Evolutionary conservation across 2,113 vertebrate species (phyloP).

Genomic region (Aegithalos caudatus): DNA sequence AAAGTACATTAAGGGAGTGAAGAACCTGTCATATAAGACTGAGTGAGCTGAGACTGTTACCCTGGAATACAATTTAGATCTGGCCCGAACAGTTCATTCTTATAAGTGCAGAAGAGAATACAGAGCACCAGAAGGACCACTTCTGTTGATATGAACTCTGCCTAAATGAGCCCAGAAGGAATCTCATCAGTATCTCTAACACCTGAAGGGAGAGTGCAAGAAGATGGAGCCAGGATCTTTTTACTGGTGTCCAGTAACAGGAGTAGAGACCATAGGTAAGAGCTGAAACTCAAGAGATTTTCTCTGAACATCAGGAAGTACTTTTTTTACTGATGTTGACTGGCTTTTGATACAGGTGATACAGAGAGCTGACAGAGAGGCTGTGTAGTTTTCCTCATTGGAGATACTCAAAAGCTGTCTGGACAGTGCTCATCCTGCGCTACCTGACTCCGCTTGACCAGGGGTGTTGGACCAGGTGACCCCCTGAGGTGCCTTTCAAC

Average conservation of each 20-base stretch:
- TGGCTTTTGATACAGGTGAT: not conserved
- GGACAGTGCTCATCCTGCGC: rapidly evolving
- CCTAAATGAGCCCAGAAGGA: not conserved
- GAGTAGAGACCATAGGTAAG: not conserved
- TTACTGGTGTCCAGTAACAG: not conserved
- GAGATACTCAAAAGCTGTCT: not conserved
- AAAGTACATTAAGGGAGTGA: not conserved
- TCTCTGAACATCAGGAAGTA: not conserved
- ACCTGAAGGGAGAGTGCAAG: not conserved
- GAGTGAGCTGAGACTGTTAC: not conserved
- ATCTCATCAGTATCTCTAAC: not conserved
- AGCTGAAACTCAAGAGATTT: not conserved
- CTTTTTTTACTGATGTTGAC: not conserved
- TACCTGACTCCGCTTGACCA: rapidly evolving
- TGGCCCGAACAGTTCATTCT: not conserved
- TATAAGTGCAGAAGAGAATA: not conserved
- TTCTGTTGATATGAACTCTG: not conserved
- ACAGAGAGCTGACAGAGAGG: not conserved
- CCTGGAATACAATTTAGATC: not conserved
- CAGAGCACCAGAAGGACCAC: not conserved
- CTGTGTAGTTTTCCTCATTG: not conserved
- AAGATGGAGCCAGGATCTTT: not conserved
- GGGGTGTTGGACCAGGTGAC: rapidly evolving
- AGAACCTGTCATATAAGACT: not conserved
- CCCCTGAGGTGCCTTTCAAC: not conserved